A percentile compares a stretch with the other conserved stretches of the same genome.
Conservation (phyloP, 2,113 vertebrate genomes). For the Calidris pugnax region DNA sequence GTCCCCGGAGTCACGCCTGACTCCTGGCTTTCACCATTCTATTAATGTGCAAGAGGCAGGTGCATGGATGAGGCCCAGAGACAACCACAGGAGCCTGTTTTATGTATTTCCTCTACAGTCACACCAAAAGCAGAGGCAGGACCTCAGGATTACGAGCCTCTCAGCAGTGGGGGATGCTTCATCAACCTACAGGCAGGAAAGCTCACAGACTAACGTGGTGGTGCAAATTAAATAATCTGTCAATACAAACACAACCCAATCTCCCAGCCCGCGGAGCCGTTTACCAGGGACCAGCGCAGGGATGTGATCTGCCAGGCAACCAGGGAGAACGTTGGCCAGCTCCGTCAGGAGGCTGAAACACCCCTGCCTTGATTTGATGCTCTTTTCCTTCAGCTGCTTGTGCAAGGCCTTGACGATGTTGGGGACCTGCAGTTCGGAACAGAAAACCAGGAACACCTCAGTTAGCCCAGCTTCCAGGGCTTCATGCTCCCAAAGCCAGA, state of each 20-base stretch:
- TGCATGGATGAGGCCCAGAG: neutral
- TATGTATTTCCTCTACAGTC: neutral
- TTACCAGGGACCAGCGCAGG: conserved; percentile 87
- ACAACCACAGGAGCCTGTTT: neutral
- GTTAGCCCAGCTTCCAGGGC: neutral
- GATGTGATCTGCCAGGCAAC: conserved; percentile 86
- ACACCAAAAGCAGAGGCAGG: neutral
- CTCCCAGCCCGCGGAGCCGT: neutral
- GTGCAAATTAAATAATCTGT: neutral
- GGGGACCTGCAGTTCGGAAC: conserved; percentile 79
- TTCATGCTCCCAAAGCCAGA: neutral
- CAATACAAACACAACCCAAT: neutral
- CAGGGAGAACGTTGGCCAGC: conserved; percentile 82
- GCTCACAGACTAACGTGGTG: neutral
- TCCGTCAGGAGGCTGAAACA: conserved; percentile 90
- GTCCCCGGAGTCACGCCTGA: neutral
- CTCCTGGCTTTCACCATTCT: neutral
- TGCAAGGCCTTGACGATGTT: conserved; percentile 88
- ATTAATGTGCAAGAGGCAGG: neutral
- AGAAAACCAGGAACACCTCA: neutral
- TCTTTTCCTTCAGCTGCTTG: conserved; percentile 89
- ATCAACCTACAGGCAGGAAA: neutral
- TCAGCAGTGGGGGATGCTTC: neutral
- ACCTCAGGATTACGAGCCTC: neutral
- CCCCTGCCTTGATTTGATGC: conserved; percentile 85